These are phyloP conservation scores for Caradrina kadenii DNA, from an alignment of 2,888 invertebrate species.

Conservation along the genomic window DNA sequence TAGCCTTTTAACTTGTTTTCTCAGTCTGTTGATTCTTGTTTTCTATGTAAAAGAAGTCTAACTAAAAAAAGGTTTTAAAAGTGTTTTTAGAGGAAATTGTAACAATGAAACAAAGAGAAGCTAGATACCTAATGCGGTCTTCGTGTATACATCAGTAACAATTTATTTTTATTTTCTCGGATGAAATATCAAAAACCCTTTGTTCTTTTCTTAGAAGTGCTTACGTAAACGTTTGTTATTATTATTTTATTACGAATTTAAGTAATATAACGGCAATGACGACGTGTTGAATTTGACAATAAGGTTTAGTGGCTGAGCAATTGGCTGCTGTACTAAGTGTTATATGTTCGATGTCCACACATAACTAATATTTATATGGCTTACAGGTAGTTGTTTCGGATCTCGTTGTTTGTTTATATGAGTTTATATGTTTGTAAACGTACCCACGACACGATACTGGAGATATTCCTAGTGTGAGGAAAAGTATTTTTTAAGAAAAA, in stretches of 20 bases:
- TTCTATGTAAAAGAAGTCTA: slow-evolving; percentile 6
- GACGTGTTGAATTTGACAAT: too few species aligned
- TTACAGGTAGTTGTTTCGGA: too few species aligned
- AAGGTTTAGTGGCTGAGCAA: too few species aligned
- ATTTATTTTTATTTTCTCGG: background rate
- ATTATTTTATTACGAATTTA: background rate
- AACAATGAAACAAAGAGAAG: slow-evolving; percentile 2
- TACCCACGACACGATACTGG: too few species aligned
- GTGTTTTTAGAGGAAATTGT: background rate
- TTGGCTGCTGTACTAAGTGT: too few species aligned
- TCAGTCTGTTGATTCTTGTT: slow-evolving; percentile 1
- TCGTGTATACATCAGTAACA: background rate
- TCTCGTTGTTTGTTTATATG: too few species aligned
- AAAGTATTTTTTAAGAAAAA: too few species aligned
- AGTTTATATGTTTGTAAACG: too few species aligned
- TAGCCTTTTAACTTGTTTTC: slow-evolving; percentile 14
- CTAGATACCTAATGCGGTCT: background rate
- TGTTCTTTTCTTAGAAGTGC: background rate
- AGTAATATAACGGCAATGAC: too few species aligned
- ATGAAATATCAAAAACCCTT: background rate
- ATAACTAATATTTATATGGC: too few species aligned
- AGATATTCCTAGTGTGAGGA: too few species aligned
- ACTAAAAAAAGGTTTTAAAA: background rate
- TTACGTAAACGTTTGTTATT: background rate
- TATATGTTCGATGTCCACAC: too few species aligned